Base-by-base conservation (phyloP, 53 echinoderm and acorn worm genomes). In the Actinopyga echinites region DNA sequence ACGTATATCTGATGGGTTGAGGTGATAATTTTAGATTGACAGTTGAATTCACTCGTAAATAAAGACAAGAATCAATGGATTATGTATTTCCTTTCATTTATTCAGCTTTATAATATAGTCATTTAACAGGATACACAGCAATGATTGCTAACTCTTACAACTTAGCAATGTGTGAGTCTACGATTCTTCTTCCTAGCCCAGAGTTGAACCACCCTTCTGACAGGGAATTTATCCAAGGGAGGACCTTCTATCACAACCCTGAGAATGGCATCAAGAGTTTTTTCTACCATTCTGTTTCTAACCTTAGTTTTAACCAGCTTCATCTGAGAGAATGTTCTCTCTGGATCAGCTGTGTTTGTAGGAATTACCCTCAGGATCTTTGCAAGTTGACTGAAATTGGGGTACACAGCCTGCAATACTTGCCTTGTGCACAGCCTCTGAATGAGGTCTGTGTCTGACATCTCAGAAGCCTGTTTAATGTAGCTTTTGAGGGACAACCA, bases 321-420 rank as follows among this genome's bases (percentile, higher is more conserved):
- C 73, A 73, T 73, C 36, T 73, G 73, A 20, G 73, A 73, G 44
- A 73, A 73, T 40, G 42, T 40, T 73, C 73, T 73, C 42, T 73
- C 73, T 73, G 73, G 73, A 37, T 37, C 37, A 36, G 71, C 71
- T 36, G 71, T 71, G 71, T 71, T 40, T 69, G 71, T 71, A n/a
- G 71, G 71, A 1, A 71, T 71, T 37, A 71, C 44, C 71, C 71
- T 8, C 44, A 71, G 40, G 71, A 71, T 71, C 71, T 71, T 43
- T 38, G 71, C 71, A 38, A 71, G 71, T 71, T 71, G 71, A 71
- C 71, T 36, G 36, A 71, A 71, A 38, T 71, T 71, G 71, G 71
- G 71, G 40, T 71, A 71, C 40, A 71, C 43, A 71, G 37, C 36
- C 68, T 68, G 68, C 68, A 68, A 68, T 30, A 36, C 68, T 68